Evolutionary conservation across 2,797 vertebrate genomes (phyloP).

Genomic region (Lacerta agilis): DNA sequence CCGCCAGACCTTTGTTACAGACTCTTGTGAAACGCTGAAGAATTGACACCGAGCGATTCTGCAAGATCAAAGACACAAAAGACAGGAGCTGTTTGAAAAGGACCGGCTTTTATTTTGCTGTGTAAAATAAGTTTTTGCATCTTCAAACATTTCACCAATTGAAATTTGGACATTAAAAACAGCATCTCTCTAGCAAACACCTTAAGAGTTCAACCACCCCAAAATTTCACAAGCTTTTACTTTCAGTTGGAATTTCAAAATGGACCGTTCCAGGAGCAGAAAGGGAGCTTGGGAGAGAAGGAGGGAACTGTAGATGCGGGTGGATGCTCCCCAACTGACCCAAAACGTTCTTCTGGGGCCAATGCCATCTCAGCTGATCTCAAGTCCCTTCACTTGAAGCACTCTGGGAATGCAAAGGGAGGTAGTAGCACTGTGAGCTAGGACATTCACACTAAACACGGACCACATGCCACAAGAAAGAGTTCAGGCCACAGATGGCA

Average conservation of each 20-base stretch:
- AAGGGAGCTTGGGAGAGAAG: neutral
- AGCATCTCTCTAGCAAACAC: constrained; percentile 7
- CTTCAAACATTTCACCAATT: constrained; percentile 58
- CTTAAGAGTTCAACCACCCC: neutral
- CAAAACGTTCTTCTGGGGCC: neutral
- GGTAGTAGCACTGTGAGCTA: neutral
- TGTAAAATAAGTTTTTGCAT: constrained; percentile 74
- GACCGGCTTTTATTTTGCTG: constrained; percentile 65
- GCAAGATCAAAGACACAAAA: constrained; percentile 16
- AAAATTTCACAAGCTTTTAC: neutral
- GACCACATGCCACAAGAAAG: neutral
- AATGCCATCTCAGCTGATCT: neutral
- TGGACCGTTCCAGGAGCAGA: neutral
- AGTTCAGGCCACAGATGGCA: neutral
- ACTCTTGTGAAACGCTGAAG: neutral
- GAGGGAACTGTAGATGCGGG: neutral
- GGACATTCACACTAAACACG: neutral
- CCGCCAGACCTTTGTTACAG: neutral
- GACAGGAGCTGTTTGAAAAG: constrained; percentile 55
- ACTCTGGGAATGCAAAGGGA: neutral
- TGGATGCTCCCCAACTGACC: neutral
- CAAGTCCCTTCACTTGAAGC: neutral
- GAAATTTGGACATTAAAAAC: constrained; percentile 57
- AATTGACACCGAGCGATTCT: neutral
- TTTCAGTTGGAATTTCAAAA: neutral